A percentile compares a stretch with the other conserved stretches of the same genome.
These are phyloP conservation scores for Eulithis testata DNA, from an alignment of 2,888 invertebrate genomes.

Conservation along the genomic window DNA sequence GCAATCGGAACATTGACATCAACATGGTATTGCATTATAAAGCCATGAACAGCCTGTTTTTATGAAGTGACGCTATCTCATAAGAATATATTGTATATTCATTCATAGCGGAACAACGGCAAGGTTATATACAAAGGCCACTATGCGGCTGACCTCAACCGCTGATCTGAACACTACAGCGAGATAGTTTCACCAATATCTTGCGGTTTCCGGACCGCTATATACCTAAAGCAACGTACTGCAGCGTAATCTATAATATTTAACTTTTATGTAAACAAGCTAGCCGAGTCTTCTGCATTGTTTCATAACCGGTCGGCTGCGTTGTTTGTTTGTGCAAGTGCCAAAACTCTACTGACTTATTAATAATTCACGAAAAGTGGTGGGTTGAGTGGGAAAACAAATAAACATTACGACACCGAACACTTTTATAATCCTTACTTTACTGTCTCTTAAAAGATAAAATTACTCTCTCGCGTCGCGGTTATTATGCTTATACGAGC, in stretches of 20 bases:
- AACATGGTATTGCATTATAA: slow-evolving; percentile 68
- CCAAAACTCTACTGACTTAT: slow-evolving; percentile 26
- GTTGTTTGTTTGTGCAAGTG: slow-evolving; percentile 29
- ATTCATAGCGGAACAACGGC: slow-evolving; percentile 34
- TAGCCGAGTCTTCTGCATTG: slow-evolving; percentile 22
- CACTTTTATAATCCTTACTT: slow-evolving; percentile 29
- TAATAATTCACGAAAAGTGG: slow-evolving; percentile 26
- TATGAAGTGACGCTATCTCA: slow-evolving; percentile 38
- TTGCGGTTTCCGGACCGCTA: slow-evolving; percentile 46
- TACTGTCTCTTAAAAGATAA: slow-evolving; percentile 26
- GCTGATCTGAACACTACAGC: slow-evolving; percentile 42
- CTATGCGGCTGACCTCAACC: slow-evolving; percentile 44
- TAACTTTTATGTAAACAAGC: slow-evolving; percentile 33
- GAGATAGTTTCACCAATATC: slow-evolving; percentile 48
- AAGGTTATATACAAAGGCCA: slow-evolving; percentile 45
- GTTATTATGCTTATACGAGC: slow-evolving; percentile 26
- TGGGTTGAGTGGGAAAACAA: slow-evolving; percentile 22
- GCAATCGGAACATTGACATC: slow-evolving; percentile 69
- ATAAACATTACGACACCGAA: slow-evolving; percentile 26
- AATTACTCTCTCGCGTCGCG: slow-evolving; percentile 19
- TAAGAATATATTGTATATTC: slow-evolving; percentile 34
- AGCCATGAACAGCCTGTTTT: slow-evolving; percentile 34
- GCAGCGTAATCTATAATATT: slow-evolving; percentile 34
- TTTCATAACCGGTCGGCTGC: slow-evolving; percentile 27
- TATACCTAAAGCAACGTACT: slow-evolving; percentile 21